Conservation (phyloP, 2,797 vertebrate species). For the Lutjanus argentimaculatus region DNA sequence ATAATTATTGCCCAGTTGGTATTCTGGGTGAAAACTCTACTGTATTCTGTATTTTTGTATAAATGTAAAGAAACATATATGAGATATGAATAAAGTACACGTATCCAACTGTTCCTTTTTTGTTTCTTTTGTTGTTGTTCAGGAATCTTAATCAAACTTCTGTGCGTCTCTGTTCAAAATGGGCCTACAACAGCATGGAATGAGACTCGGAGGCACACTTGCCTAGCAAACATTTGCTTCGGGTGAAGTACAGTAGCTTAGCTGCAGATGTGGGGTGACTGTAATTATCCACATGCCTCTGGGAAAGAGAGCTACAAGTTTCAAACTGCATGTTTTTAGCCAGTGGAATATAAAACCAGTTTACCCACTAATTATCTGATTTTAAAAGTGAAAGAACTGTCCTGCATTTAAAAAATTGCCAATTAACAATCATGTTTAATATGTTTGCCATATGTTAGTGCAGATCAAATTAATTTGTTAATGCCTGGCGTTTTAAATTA, state of each 20-base stretch:
- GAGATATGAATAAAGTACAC: conserved; percentile 88
- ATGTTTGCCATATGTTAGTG: neutral
- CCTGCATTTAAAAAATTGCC: neutral
- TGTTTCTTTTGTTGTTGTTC: neutral
- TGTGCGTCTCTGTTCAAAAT: neutral
- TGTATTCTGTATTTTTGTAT: conserved; percentile 91
- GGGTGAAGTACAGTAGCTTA: neutral
- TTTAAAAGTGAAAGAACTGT: neutral
- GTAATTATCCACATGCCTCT: conserved; percentile 1
- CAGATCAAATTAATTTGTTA: too few species aligned
- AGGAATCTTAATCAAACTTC: neutral
- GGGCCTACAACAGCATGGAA: neutral
- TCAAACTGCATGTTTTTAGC: conserved; percentile 11
- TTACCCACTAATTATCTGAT: neutral
- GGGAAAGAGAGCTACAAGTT: conserved; percentile 4
- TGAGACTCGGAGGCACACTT: neutral
- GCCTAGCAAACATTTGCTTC: neutral
- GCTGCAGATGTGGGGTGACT: neutral
- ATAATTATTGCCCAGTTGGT: conserved; percentile 83
- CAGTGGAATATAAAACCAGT: neutral
- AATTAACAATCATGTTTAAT: neutral
- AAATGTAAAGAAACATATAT: conserved; percentile 89
- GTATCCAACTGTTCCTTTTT: conserved; percentile 75
- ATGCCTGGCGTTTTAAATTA: too few species aligned
- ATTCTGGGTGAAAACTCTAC: conserved; percentile 86